Evolutionary conservation across 2,888 invertebrate genomes (phyloP).

Genomic region (Melipona bicolor): DNA sequence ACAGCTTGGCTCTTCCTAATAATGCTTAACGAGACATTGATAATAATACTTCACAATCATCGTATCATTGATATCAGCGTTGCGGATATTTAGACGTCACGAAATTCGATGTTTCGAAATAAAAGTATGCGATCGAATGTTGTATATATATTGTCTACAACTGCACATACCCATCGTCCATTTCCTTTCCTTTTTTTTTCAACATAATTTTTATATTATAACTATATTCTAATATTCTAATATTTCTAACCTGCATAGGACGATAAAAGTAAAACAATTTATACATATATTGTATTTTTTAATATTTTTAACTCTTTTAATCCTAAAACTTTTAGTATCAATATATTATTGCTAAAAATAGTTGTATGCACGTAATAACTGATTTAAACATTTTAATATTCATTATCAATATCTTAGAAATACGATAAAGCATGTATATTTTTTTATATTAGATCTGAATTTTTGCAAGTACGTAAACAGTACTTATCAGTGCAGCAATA

Average conservation of each 20-base stretch:
- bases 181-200: background rate
- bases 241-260: background rate
- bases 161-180: background rate
- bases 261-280: background rate
- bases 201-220: background rate
- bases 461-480: background rate
- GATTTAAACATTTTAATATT: background rate
- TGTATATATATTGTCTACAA: constrained; percentile 48
- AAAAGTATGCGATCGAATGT: constrained; percentile 69
- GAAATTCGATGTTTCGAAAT: constrained; percentile 77
- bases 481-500: background rate
- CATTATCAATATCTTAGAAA: background rate
- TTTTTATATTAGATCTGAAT: background rate
- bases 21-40: constrained; percentile 74
- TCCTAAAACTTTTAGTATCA: background rate
- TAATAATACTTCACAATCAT: constrained; percentile 74
- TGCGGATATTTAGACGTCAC: constrained; percentile 73
- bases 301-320: background rate
- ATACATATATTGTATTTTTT: background rate
- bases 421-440: background rate
- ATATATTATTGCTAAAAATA: background rate
- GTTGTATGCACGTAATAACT: background rate
- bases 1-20: constrained; percentile 70
- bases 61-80: constrained; percentile 72
- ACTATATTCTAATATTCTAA: background rate